A percentile compares a stretch with the other conserved stretches of the same genome.
These are phyloP conservation scores for Calyptomena viridis DNA, from an alignment of 2,113 vertebrate genomes.

Conservation along the genomic window DNA sequence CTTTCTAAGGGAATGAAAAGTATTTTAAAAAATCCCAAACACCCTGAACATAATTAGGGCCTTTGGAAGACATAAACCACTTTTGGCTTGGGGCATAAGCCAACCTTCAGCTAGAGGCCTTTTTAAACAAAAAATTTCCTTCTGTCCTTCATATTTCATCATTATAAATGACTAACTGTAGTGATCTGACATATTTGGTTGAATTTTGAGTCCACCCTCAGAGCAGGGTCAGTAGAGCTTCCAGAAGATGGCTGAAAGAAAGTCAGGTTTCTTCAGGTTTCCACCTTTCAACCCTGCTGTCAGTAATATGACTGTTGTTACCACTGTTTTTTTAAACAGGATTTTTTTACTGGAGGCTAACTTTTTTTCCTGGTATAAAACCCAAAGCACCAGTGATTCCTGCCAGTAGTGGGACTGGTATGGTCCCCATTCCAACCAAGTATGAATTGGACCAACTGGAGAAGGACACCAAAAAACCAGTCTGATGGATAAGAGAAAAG, in stretches of 20 bases:
- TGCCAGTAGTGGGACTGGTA: background rate
- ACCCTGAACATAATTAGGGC: background rate
- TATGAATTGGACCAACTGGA: background rate
- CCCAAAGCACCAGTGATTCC: background rate
- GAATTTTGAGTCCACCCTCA: background rate
- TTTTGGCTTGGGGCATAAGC: background rate
- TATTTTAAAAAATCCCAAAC: background rate
- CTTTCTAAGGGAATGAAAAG: background rate
- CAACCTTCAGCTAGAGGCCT: background rate
- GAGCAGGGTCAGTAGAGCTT: background rate
- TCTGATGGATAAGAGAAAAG: background rate
- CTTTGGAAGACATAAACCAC: background rate
- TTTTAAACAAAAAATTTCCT: background rate
- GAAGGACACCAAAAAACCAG: background rate
- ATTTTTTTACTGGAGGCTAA: background rate
- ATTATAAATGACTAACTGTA: background rate
- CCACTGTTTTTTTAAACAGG: background rate
- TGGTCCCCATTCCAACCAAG: background rate
- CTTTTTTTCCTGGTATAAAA: background rate
- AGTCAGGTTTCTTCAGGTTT: background rate
- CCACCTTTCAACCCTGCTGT: background rate
- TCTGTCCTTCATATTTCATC: background rate
- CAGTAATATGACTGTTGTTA: background rate
- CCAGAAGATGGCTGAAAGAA: background rate
- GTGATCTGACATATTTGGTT: background rate